A percentile compares a stretch with the other conserved stretches of the same genome.
Conservation (phyloP, 30 jellyfish, hydroid and myxozoan species). For the Morbakka virulenta region DNA sequence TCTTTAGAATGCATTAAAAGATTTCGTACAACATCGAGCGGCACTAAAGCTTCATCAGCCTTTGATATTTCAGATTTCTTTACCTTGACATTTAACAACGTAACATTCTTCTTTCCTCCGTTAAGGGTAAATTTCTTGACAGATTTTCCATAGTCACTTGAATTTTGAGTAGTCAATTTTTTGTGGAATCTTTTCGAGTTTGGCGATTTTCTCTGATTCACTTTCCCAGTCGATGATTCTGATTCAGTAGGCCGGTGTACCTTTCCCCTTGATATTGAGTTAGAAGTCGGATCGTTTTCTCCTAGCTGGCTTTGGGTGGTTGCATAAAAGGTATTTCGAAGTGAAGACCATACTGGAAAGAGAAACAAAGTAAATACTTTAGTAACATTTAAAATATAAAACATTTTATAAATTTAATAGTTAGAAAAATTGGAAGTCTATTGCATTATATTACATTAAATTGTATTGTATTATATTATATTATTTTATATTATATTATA, state of each 20-base stretch:
- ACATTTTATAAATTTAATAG: too few relatives aligned
- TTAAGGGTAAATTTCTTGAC: neutral
- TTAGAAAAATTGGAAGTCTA: too few relatives aligned
- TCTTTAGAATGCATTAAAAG: conserved; percentile 28
- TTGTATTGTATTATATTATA: too few relatives aligned
- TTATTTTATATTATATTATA: too few relatives aligned
- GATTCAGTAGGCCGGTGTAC: neutral
- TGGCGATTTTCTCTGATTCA: too few relatives aligned
- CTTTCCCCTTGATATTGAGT: conserved; percentile 1
- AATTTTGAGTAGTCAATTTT: neutral
- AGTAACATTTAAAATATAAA: too few relatives aligned
- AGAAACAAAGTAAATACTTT: too few relatives aligned
- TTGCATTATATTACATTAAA: too few relatives aligned
- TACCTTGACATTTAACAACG: neutral
- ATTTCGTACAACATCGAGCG: conserved; percentile 43
- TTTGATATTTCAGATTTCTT: neutral
- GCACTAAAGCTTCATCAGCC: conserved; percentile 1
- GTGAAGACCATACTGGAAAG: conserved; percentile 48
- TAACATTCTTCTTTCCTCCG: neutral
- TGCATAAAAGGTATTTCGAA: conserved; percentile 24
- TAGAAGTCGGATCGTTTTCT: conserved; percentile 76
- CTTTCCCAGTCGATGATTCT: neutral
- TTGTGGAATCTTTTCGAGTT: too few relatives aligned
- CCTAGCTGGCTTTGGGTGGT: conserved; percentile 94
- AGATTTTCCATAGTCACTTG: neutral